A percentile compares a stretch with the other conserved stretches of the same genome.
These are phyloP conservation scores for Trinectes maculatus DNA, from an alignment of 2,113 vertebrate genomes.

Conservation along the genomic window DNA sequence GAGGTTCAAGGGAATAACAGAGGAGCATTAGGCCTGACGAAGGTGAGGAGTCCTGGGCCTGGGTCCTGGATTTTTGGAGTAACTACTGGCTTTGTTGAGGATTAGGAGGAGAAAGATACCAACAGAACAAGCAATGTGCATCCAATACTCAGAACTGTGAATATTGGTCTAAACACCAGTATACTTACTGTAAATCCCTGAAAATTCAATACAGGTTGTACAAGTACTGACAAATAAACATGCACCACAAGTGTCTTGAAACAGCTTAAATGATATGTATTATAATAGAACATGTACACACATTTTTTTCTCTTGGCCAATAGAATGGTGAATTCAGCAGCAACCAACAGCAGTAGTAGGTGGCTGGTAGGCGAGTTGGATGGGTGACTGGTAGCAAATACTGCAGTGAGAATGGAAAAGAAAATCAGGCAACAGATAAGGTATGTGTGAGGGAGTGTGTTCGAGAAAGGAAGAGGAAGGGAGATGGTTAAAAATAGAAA, in stretches of 20 bases:
- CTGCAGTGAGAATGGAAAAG: conserved; percentile 51
- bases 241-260: conserved; percentile 13
- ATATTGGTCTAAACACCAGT: conserved; percentile 38
- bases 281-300: conserved; percentile 6
- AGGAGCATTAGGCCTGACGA: conserved; percentile 23
- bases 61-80: conserved; percentile 22
- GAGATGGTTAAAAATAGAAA: conserved; percentile 61
- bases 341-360: conserved; percentile 60
- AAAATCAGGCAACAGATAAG: conserved; percentile 53
- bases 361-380: conserved; percentile 64
- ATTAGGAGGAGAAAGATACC: conserved; percentile 35
- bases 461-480: conserved; percentile 36
- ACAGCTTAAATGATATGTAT: conserved; percentile 56
- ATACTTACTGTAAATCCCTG: conserved; percentile 59
- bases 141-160: background rate
- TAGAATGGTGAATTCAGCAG: conserved; percentile 54
- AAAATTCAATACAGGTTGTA: conserved; percentile 42
- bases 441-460: conserved; percentile 43
- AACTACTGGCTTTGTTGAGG: conserved; percentile 42
- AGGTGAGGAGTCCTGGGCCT: conserved; percentile 19
- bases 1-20: conserved; percentile 17
- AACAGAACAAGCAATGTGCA: conserved; percentile 1
- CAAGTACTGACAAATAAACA: conserved; percentile 22
- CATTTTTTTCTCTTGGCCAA: conserved; percentile 19
- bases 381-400: conserved; percentile 43